These are phyloP conservation scores for Siderastrea siderea DNA, from an alignment of 92 coral and sea anemone species.

Conservation along the genomic window DNA sequence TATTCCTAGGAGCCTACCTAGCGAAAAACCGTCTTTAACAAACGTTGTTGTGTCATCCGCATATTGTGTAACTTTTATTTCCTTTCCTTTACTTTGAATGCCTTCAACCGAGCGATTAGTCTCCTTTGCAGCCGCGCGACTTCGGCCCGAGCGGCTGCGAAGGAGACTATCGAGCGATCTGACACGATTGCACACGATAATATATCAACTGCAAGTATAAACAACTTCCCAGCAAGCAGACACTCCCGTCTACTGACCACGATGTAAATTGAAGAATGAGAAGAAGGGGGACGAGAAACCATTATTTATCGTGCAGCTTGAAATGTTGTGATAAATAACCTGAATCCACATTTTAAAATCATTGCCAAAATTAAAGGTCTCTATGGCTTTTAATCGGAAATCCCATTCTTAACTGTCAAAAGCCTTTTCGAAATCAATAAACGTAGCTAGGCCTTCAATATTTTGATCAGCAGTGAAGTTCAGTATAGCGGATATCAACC, in stretches of 20 bases:
- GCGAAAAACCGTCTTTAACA: neutral
- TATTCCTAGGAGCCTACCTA: neutral
- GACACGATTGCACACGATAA: neutral
- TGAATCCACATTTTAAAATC: neutral
- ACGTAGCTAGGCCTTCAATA: neutral
- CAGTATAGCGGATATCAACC: neutral
- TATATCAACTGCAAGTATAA: neutral
- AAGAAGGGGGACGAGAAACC: neutral
- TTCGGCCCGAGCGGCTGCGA: too few relatives aligned
- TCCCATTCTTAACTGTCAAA: conserved; percentile 1
- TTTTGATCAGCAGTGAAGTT: conserved; percentile 2
- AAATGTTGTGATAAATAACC: neutral
- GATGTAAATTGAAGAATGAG: neutral
- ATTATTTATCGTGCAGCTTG: neutral
- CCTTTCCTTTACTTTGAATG: neutral
- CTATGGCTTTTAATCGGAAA: neutral
- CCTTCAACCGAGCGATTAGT: neutral
- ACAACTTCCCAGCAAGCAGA: neutral
- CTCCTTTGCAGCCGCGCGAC: too few relatives aligned
- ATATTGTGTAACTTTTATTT: neutral
- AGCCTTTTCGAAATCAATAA: conserved; percentile 1
- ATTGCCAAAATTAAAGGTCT: neutral
- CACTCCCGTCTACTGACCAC: neutral
- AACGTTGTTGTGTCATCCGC: neutral
- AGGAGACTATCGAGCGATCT: neutral